phyloP scores from a whole-genome alignment of 2,797 vertebrate genomes.

The Taenioides sp. region DNA sequence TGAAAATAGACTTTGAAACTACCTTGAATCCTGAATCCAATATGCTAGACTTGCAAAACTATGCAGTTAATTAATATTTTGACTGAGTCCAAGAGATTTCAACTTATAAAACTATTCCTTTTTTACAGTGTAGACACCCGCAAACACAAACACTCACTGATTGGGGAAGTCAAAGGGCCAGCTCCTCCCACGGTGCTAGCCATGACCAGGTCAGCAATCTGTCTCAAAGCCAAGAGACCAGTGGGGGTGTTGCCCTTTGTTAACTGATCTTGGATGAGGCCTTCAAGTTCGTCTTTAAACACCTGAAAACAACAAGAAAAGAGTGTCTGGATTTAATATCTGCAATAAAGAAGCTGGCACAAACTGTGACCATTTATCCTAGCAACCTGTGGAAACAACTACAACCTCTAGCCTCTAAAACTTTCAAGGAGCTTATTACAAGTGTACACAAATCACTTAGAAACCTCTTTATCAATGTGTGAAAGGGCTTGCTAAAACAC shows the following conservation, averaged over 20 bases:
- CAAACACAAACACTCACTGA: slow-evolving; percentile 83
- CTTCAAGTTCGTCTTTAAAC: slow-evolving; percentile 95
- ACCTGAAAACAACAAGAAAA: slow-evolving; percentile 76
- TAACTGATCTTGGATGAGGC: slow-evolving; percentile 92
- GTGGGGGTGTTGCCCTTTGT: slow-evolving; percentile 90
- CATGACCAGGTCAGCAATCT: slow-evolving; percentile 94
- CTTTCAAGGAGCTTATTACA: slow-evolving; percentile 47
- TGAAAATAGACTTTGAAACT: too few relatives aligned
- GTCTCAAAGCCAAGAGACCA: slow-evolving; percentile 88
- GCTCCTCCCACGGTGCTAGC: slow-evolving; percentile 84
- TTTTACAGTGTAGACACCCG: slow-evolving; percentile 18
- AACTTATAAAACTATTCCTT: background rate
- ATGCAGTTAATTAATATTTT: background rate
- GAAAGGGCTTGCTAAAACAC: slow-evolving; percentile 32
- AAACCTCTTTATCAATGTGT: slow-evolving; percentile 52
- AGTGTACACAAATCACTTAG: slow-evolving; percentile 61
- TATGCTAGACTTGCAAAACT: too few relatives aligned
- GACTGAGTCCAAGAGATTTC: background rate
- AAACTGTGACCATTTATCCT: slow-evolving; percentile 3
- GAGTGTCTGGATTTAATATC: background rate
- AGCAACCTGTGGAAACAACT: slow-evolving; percentile 25
- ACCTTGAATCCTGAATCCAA: too few relatives aligned
- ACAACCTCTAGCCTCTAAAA: slow-evolving; percentile 33
- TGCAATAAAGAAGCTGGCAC: slow-evolving; percentile 10
- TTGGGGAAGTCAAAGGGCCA: slow-evolving; percentile 83